Evolutionary conservation across 1,140 invertebrate species (phyloP).

Genomic region (Prorops nasuta): DNA sequence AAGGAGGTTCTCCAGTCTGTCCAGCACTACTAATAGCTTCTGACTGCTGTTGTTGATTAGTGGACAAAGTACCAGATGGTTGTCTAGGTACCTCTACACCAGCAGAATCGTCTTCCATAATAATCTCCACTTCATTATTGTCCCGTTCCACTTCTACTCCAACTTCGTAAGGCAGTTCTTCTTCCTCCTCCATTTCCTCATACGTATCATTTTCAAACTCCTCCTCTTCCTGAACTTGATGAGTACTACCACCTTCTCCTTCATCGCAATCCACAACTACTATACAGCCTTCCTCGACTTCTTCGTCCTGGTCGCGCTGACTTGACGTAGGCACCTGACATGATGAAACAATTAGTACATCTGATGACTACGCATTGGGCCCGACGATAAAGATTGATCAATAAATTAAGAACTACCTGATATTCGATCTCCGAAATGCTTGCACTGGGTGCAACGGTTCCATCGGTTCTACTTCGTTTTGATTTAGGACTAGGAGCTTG

Average conservation of each 20-base stretch:
- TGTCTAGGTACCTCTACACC: constrained; percentile 61
- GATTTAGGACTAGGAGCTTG: constrained; percentile 46
- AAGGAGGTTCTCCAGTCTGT: constrained; percentile 53
- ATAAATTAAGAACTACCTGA: constrained; percentile 48
- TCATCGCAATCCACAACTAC: constrained; percentile 68
- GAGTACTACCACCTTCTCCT: constrained; percentile 58
- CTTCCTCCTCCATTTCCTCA: constrained; percentile 59
- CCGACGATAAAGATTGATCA: no score
- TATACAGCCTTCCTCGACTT: constrained; percentile 72
- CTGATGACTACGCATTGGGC: no score
- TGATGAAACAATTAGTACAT: no score
- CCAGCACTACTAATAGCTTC: constrained; percentile 62
- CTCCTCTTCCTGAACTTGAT: constrained; percentile 60
- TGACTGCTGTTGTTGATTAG: constrained; percentile 46
- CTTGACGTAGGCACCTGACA: constrained; percentile 77
- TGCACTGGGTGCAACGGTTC: constrained; percentile 35
- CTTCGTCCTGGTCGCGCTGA: constrained; percentile 78
- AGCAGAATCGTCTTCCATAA: constrained; percentile 61
- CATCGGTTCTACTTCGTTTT: constrained; percentile 44
- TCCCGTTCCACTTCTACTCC: constrained; percentile 54
- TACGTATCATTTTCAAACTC: constrained; percentile 60
- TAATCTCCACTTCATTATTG: constrained; percentile 68
- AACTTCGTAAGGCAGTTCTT: constrained; percentile 57
- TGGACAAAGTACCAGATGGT: constrained; percentile 31
- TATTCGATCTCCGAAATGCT: constrained; percentile 52